Percentiles rank a stretch among this genome's conserved stretches.
These are phyloP conservation scores for Corydoras maculifer DNA, from an alignment of 2,113 vertebrate genomes.

Conservation along the genomic window DNA sequence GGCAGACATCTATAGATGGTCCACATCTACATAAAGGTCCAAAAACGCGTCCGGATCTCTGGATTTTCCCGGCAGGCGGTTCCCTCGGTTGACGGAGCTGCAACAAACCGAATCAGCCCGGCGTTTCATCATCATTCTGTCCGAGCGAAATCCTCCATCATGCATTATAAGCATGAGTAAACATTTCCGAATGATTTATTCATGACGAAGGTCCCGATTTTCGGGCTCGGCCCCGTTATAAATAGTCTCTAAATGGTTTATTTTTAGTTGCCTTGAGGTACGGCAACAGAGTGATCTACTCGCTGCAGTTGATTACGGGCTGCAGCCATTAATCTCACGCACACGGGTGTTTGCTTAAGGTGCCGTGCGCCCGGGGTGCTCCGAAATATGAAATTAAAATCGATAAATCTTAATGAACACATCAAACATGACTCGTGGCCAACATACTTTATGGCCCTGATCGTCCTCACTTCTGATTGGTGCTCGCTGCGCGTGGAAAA, in stretches of 20 bases:
- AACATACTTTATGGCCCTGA: constrained; percentile 28
- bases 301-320: constrained; percentile 46
- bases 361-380: constrained; percentile 50
- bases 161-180: constrained; percentile 34
- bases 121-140: constrained; percentile 20
- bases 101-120: background rate
- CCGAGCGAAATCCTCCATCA: constrained; percentile 23
- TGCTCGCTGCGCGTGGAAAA: background rate
- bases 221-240: constrained; percentile 27
- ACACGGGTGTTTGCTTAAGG: constrained; percentile 48
- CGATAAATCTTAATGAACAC: constrained; percentile 52
- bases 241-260: constrained; percentile 40
- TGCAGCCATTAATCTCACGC: constrained; percentile 62
- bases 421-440: constrained; percentile 40
- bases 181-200: constrained; percentile 39
- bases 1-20: too few species aligned
- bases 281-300: constrained; percentile 48
- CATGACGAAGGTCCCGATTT: constrained; percentile 27
- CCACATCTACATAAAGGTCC: too few species aligned
- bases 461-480: constrained; percentile 19
- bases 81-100: background rate
- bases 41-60: too few species aligned
- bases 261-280: constrained; percentile 40
- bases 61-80: too few species aligned
- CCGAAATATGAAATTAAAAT: constrained; percentile 56